Evolutionary conservation across 1,140 invertebrate genomes (phyloP), one percentile per base, ranked within the genome.

Genomic region (Brachionus paranguensis): DNA sequence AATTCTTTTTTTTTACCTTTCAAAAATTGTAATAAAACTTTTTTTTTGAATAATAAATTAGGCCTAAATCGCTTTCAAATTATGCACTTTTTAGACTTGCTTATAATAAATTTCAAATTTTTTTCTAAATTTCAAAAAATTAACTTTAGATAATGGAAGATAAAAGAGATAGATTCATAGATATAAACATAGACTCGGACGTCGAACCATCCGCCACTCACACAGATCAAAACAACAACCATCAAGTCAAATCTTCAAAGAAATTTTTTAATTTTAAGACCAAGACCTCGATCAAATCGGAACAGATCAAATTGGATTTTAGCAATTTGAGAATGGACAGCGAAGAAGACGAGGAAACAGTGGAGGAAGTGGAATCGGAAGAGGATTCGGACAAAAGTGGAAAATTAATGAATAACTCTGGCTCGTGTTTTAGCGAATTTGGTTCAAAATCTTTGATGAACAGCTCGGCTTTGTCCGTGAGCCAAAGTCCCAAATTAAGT

Each of bases 111-210:
- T 68, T 68, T 41, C 4, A 37, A 68, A 68, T 3, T 3, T 41
- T 68, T 29, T 68, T 68, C 17, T 64, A n/a, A 64, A 41, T 29
- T 68, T n/a, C 27, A 24, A 41, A 68, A 68, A 68, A 12, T 41
- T 41, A 4, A 33, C 24, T 68, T n/a, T 43, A 43, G 68, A 72
- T 72, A 43, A 41, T 41, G 17, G 37, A 72, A 43, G 12, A 72
- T 8, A 41, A 72, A 27, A 14, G 12, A 17, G 20, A 72, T 24
- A 37, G 68, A 72, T 72, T 72, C 17, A 72, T 72, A 72, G 68
- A 72, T 41, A 72, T 72, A 41, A 72, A 43, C 20, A 72, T 72
- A 41, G 68, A 72, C 37, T 72, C 68, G 41, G 68, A 72, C 33
- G 33, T 8, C n/a, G 68, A 72, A 10, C 6, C n/a, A 8, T n/a